phyloP scores from a whole-genome alignment of 92 coral and sea anemone species.

The Heteractis magnifica region DNA sequence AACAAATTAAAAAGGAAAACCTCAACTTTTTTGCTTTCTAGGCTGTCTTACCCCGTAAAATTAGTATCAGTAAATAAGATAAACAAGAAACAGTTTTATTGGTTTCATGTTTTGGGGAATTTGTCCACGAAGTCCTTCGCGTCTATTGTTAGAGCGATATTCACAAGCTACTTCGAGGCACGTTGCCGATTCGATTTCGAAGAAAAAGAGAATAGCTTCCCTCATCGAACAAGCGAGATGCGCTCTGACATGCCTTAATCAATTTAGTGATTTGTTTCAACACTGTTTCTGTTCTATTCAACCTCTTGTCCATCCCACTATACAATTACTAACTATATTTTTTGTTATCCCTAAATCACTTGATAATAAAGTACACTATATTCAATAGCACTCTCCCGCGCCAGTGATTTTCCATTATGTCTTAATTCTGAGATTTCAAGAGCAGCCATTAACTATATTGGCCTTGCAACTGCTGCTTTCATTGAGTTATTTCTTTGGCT shows the following conservation, averaged over 20 bases:
- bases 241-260: too few relatives aligned
- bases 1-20: too few relatives aligned
- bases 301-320: neutral
- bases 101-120: too few relatives aligned
- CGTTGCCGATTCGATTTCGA: neutral
- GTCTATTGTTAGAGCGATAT: neutral
- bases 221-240: neutral
- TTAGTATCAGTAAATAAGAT: too few relatives aligned
- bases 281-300: neutral
- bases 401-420: constrained; percentile 45
- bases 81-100: too few relatives aligned
- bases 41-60: too few relatives aligned
- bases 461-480: neutral
- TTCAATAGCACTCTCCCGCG: constrained; percentile 9
- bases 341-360: neutral
- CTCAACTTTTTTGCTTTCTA: too few relatives aligned
- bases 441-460: constrained; percentile 29
- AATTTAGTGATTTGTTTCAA: neutral
- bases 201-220: neutral
- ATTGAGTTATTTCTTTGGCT: neutral
- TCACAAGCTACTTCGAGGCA: neutral
- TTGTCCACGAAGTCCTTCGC: neutral
- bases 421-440: constrained; percentile 16
- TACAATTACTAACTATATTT: neutral
- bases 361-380: neutral